These are phyloP conservation scores for Andrena minutula DNA, from an alignment of 2,888 invertebrate genomes.

Conservation along the genomic window DNA sequence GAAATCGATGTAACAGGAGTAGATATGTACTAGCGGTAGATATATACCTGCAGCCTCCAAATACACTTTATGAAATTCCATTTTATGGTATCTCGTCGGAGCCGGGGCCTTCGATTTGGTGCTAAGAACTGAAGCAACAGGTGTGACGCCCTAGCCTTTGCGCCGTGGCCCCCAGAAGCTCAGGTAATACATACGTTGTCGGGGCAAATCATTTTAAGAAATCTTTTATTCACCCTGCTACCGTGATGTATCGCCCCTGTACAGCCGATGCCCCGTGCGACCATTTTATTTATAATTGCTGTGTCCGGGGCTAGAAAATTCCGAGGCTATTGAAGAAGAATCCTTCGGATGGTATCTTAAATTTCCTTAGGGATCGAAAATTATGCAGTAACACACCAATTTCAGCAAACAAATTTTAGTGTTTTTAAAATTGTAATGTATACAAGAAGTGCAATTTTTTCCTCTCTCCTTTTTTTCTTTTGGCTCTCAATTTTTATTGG, in stretches of 20 bases:
- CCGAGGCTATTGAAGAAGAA: not conserved
- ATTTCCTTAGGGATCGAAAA: not conserved
- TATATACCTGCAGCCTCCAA: conserved; percentile 63
- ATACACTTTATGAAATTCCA: conserved; percentile 77
- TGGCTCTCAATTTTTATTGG: not conserved
- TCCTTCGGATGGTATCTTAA: too few relatives aligned
- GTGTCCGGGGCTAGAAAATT: not conserved
- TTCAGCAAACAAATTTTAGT: not conserved
- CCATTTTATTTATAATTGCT: conserved; percentile 24
- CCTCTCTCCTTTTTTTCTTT: not conserved
- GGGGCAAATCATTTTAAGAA: conserved; percentile 76
- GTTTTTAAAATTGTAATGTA: not conserved
- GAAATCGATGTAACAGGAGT: conserved; percentile 51
- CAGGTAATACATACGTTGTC: conserved; percentile 80
- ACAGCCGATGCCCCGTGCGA: not conserved
- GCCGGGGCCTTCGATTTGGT: conserved; percentile 82
- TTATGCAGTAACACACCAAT: not conserved
- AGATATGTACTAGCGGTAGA: conserved; percentile 39
- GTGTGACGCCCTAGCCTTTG: conserved; percentile 79
- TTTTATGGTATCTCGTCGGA: conserved; percentile 73
- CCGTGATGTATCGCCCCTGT: conserved; percentile 39
- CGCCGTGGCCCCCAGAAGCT: conserved; percentile 78
- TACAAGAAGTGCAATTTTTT: too few relatives aligned
- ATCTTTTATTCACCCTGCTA: conserved; percentile 72
- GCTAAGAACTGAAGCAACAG: conserved; percentile 84